Base-by-base conservation (phyloP, 1,140 invertebrate genomes). In the Danaus melanippus region DNA sequence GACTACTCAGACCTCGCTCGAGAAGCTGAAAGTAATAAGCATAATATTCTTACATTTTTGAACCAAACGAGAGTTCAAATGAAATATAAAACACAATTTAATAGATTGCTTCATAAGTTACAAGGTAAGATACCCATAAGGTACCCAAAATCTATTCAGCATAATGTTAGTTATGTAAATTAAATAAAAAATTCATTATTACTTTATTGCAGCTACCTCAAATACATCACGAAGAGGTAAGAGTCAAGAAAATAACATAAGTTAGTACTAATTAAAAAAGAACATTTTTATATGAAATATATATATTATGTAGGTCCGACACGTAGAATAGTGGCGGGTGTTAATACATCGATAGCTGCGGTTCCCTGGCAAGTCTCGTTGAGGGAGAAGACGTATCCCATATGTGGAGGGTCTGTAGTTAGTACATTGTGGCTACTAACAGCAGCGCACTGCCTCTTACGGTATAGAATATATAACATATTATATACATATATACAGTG, bases 291-390 rank as follows among this genome's bases (percentile, higher is more conserved):
- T 32, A 32, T 32, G 39, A 46, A 48, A 8, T 48, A 39, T 44
- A 21, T 51, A 10, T 52, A 39, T 43, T 15, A 46, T 12, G 12
- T 48, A 74, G 71, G 65, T 6, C 74, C 72, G 0, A 83, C 82
- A 0, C 66, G 82, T 5, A 73, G 82, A 8, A 84, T 85, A 17
- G 82, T 85, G 10, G 67, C 71, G 0, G 82, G 82, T 1, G 64
- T 62, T 7, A 84, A 85, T 60, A 84, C 78, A 0, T 82, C 82
- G 1, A 85, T 85, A 44, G 66, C 70, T 3, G 73, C 76, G 0
- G 76, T 85, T 1, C 82, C 82, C 6, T 85, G 82, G 82, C 82
- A 85, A 52, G 74, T 76, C 42, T 85, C 80, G 0, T 50, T 85
- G 10, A 21, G 80, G 42, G 73, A 79, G 56, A 81, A 76, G 54